Conservation (phyloP, 2,888 invertebrate species). For the Incurvaria masculella region DNA sequence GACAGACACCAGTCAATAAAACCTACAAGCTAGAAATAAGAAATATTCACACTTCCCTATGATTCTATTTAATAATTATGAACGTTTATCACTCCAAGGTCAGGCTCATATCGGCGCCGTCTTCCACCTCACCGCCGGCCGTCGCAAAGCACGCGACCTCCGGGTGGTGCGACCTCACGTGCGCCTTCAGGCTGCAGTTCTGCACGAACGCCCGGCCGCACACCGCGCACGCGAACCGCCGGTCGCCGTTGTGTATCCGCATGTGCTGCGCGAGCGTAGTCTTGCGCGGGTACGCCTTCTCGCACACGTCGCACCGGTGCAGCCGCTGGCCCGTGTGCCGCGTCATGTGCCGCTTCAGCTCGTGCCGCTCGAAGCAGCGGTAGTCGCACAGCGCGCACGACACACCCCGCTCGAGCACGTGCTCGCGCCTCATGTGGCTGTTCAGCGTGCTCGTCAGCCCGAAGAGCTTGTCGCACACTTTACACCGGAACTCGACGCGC, state of each 20-base stretch:
- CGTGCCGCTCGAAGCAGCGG: background rate
- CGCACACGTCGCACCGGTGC: constrained; percentile 19
- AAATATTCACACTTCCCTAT: too few species aligned
- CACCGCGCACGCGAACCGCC: constrained; percentile 42
- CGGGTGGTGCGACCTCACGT: constrained; percentile 36
- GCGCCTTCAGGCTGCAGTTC: constrained; percentile 48
- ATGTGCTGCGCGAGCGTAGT: constrained; percentile 26
- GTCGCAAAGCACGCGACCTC: constrained; percentile 27
- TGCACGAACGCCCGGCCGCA: constrained; percentile 46
- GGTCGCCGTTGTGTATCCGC: constrained; percentile 50
- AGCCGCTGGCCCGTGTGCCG: background rate
- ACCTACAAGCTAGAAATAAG: too few species aligned
- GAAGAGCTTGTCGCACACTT: constrained; percentile 30
- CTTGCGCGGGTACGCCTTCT: constrained; percentile 25
- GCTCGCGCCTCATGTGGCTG: constrained; percentile 2
- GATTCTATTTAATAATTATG: too few species aligned
- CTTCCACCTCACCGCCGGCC: constrained; percentile 40
- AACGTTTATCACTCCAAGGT: too few species aligned
- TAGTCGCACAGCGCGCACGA: background rate
- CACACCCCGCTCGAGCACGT: constrained; percentile 1
- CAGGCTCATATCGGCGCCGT: too few species aligned
- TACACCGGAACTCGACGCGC: constrained; percentile 33
- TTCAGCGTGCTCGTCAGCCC: constrained; percentile 25
- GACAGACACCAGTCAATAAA: too few species aligned
- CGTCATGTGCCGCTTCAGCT: background rate